These are phyloP conservation scores for cattle (Bos taurus) DNA, from an alignment of 2,113 vertebrate species.

Conservation along the genomic window ARS-UCD2.0 NC_037357.1:129072001-129072500, in stretches of 20 bases:
- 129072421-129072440: constrained; percentile 58
- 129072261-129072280: constrained; percentile 8
- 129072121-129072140: constrained; percentile 36
- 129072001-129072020: neutral
- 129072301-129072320: constrained; percentile 50
- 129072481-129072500: neutral
- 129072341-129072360: constrained; percentile 54
- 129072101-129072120: neutral
- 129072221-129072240: neutral
- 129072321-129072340: constrained; percentile 57
- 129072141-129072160: neutral
- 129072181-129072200: neutral
- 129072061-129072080: neutral
- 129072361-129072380: constrained; percentile 55
- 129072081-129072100: neutral
- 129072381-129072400: constrained; percentile 44
- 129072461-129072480: constrained; percentile 56
- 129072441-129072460: constrained; percentile 44
- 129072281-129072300: neutral
- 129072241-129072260: neutral
- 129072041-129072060: neutral
- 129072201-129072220: neutral
- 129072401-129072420: constrained; percentile 50
- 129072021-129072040: neutral
- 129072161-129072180: neutral